phyloP scores from a whole-genome alignment of 2,113 vertebrate species.

The Phyllostomus discolor region DNA sequence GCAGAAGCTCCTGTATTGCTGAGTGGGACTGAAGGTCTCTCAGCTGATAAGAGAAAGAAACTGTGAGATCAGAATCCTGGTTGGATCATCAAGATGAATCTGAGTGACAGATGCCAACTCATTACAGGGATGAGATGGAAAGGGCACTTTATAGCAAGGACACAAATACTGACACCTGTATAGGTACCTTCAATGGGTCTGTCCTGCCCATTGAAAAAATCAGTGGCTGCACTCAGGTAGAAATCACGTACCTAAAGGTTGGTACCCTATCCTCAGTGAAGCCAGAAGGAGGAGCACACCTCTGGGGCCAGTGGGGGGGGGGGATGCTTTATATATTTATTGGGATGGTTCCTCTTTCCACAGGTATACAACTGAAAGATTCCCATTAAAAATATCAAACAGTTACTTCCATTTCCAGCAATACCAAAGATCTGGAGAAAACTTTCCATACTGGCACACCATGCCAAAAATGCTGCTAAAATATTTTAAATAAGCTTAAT shows the following conservation, averaged over 20 bases:
- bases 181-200: background rate
- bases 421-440: background rate
- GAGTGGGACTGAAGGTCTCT: background rate
- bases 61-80: background rate
- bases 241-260: background rate
- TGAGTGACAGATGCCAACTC: background rate
- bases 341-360: background rate
- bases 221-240: background rate
- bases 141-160: background rate
- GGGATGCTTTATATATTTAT: background rate
- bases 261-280: background rate
- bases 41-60: background rate
- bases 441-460: background rate
- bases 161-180: background rate
- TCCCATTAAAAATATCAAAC: background rate
- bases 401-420: background rate
- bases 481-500: background rate
- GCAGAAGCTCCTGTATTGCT: background rate
- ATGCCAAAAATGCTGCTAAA: background rate
- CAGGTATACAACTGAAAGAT: background rate
- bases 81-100: background rate
- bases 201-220: background rate
- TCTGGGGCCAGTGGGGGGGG: background rate
- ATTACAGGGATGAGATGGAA: background rate
- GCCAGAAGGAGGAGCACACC: background rate